Evolutionary conservation across 2,797 vertebrate species (phyloP).

Genomic region (Petrocephalus sullivani): DNA sequence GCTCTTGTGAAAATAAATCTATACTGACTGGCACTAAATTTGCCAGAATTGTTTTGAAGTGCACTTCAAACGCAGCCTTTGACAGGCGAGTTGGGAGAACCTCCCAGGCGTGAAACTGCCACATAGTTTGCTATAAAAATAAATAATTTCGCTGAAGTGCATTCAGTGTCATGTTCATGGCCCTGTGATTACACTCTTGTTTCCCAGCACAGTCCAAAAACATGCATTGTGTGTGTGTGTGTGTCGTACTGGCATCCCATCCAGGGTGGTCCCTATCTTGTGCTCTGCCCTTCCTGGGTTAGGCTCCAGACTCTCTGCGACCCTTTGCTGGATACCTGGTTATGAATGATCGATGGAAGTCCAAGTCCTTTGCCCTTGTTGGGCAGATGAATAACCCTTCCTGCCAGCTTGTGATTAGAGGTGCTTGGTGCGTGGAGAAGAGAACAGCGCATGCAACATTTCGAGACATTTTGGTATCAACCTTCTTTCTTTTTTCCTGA

Average conservation of each 20-base stretch:
- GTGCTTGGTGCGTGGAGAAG: not conserved
- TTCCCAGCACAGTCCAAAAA: not conserved
- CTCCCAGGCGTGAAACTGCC: not conserved
- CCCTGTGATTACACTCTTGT: not conserved
- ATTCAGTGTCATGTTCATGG: not conserved
- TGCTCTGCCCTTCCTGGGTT: not conserved
- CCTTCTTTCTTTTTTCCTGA: not conserved
- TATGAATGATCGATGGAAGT: not conserved
- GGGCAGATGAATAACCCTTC: not conserved
- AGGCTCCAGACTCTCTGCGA: not conserved
- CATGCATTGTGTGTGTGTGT: not conserved
- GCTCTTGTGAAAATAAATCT: not conserved
- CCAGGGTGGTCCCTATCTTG: not conserved
- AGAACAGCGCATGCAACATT: not conserved
- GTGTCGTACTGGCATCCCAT: not conserved
- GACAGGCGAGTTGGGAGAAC: not conserved
- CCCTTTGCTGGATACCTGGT: not conserved
- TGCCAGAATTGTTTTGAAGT: not conserved
- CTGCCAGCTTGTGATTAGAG: not conserved
- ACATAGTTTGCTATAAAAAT: not conserved
- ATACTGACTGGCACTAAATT: not conserved
- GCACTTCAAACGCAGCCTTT: not conserved
- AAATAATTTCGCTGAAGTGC: not conserved
- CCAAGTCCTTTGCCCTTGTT: not conserved
- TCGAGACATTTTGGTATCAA: not conserved